phyloP scores from a whole-genome alignment of 2,113 vertebrate species.

The Salvelinus namaycush region DNA sequence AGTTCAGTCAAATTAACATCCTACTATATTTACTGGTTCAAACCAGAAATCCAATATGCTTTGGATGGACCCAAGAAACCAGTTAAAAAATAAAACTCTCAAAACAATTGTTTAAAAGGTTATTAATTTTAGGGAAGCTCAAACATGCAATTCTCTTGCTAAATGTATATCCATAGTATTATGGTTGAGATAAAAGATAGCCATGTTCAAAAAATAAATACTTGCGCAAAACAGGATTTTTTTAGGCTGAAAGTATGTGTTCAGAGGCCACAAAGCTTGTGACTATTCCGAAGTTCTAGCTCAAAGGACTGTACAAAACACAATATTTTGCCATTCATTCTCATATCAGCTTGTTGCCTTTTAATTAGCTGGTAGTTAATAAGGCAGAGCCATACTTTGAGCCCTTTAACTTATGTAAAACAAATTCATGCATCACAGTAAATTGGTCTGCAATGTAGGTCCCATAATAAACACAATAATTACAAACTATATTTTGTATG shows the following conservation, averaged over 20 bases:
- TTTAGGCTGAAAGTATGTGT: not conserved
- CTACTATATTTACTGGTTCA: too few relatives aligned
- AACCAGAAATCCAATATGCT: too few relatives aligned
- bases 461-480: conserved; percentile 35
- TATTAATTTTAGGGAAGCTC: too few relatives aligned
- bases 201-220: too few relatives aligned
- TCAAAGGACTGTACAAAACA: conserved; percentile 9
- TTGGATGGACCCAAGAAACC: too few relatives aligned
- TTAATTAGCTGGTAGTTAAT: conserved; percentile 6
- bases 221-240: too few relatives aligned
- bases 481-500: conserved; percentile 26
- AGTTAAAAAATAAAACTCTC: too few relatives aligned
- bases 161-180: too few relatives aligned
- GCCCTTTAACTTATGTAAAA: conserved; percentile 35
- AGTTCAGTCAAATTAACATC: too few relatives aligned
- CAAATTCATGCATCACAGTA: conserved; percentile 19
- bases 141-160: too few relatives aligned
- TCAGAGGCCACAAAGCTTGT: not conserved
- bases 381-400: not conserved
- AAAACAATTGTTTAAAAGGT: too few relatives aligned
- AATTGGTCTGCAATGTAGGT: conserved; percentile 23
- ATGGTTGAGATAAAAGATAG: too few relatives aligned
- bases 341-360: conserved; percentile 11
- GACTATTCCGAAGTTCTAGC: not conserved
- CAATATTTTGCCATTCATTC: conserved; percentile 10